Base-by-base conservation (phyloP, 2,888 invertebrate species). In the Latrodectus hesperus region DNA sequence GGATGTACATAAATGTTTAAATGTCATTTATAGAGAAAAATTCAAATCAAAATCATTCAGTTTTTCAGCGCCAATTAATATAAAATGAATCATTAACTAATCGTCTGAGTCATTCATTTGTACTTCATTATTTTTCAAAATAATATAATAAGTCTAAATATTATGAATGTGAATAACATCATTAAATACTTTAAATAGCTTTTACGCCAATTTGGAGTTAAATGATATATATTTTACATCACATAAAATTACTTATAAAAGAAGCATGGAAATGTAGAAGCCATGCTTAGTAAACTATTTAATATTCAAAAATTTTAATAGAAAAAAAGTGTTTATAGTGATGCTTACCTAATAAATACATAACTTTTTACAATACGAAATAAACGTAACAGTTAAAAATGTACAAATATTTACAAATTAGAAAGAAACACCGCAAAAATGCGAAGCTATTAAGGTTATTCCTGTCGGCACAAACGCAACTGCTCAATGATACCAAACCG, bases 401-500 rank as follows among this genome's bases (percentile, higher is more conserved):
- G n/a, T 60, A 86, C 52, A 64, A 75, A 86, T 75, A 76, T 80
- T 38, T 80, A 86, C 76, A 80, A 86, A 86, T 86, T 86, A 80
- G 75, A 86, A 80, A 86, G 75, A 72, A 87, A 87, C 72, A 75
- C 81, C 87, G 87, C 87, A 81, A 87, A 87, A 87, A 70, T 81
- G 87, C 87, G 87, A 87, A 87, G 77, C 72, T 81, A 86, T 85
- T 86, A 64, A 76, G 76, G 81, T 87, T 82, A 87, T 67, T 87
- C 81, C 72, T 82, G 87, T 87, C 87, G 87, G 87, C 87, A 38
- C 38, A 82, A 87, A 76, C 82, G 76, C 81, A 87, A 82, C 81
- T 77, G 72, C 73, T 82, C 87, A 87, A 87, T 87, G 87, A 82
- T 87, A 87, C n/a, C 6, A 11, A 6, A 60, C 6, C 14, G 60